Percentiles rank a stretch among this genome's conserved stretches.
phyloP scores from a whole-genome alignment of 2,888 invertebrate species.

The Drosophila buzzatii region DNA sequence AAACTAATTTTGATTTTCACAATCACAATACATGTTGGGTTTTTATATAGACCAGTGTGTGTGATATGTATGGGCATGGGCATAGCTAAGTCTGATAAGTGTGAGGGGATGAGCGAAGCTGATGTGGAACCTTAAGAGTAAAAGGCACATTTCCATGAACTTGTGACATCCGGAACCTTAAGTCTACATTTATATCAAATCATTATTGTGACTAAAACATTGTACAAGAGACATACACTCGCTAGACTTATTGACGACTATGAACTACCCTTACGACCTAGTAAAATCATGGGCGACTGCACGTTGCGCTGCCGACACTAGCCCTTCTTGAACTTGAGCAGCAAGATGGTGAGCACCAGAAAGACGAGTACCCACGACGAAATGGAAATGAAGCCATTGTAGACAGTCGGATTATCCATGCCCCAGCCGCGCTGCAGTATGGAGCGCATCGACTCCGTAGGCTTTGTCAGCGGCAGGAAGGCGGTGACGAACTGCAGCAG shows the following conservation, averaged over 20 bases:
- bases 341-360: conserved; percentile 89
- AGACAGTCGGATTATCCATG: conserved; percentile 90
- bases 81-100: neutral
- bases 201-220: conserved; percentile 45
- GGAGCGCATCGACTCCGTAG: conserved; percentile 94
- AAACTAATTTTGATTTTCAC: conserved; percentile 14
- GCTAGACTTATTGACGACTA: conserved; percentile 32
- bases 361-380: conserved; percentile 92
- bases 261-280: conserved; percentile 73
- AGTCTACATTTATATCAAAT: conserved; percentile 17
- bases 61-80: conserved; percentile 14
- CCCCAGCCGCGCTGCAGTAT: conserved; percentile 94
- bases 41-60: conserved; percentile 31
- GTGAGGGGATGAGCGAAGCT: conserved; percentile 9
- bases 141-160: conserved; percentile 66
- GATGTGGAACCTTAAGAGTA: conserved; percentile 41
- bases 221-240: conserved; percentile 45
- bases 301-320: conserved; percentile 82
- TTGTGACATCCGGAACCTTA: conserved; percentile 73
- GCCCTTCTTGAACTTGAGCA: conserved; percentile 94
- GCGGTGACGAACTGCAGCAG: conserved; percentile 90
- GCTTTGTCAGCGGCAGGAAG: conserved; percentile 93
- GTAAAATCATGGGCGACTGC: conserved; percentile 67
- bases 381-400: conserved; percentile 92
- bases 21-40: conserved; percentile 26